Base-by-base conservation (phyloP, 2,113 vertebrate genomes). In the Numida meleagris region DNA sequence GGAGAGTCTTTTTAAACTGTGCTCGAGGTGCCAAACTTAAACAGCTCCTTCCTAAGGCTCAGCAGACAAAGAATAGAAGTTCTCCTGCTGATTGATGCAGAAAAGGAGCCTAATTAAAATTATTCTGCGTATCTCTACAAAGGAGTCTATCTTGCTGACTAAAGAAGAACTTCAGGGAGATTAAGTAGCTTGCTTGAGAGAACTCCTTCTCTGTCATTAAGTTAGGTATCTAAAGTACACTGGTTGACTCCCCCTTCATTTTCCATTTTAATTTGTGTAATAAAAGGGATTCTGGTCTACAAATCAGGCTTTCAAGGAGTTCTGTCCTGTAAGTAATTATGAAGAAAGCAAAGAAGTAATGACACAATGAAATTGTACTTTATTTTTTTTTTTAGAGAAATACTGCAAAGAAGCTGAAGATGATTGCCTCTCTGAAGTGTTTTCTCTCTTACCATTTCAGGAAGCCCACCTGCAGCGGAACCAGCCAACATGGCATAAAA, bases 211-310 rank as follows among this genome's bases (percentile, higher is more conserved):
- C 34, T 82, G 9, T 14, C 14, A 19, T 13, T 85, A 38, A 65
- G 10, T 68, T 65, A 23, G 33, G 23, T 58, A 40, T 19, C n/a
- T 71, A 17, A 88, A 34, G 2, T 13, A 43, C 27, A 90, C 9
- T 0, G 0, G 34, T 78, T 78, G 65, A 86, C 6, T 57, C 7
- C 12, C 6, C 4, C 5, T 85, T 18, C 0, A 4, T 42, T 86
- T 74, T 58, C 8, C 8, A n/a, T 72, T 82, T 89, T 81, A 14
- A 8, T 65, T 78, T 82, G 14, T 77, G 59, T 73, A 42, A 24
- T 68, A 33, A 57, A 82, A 72, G 12, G 12, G 11, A 38, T 75
- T 20, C 31, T 19, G 27, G 12, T 53, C 50, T 68, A 36, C 55
- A 61, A 61, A 68, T 78, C 33, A 51, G 31, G 21, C 40, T 72